Evolutionary conservation across 1,140 invertebrate species (phyloP).

Genomic region (Drusus annulatus): DNA sequence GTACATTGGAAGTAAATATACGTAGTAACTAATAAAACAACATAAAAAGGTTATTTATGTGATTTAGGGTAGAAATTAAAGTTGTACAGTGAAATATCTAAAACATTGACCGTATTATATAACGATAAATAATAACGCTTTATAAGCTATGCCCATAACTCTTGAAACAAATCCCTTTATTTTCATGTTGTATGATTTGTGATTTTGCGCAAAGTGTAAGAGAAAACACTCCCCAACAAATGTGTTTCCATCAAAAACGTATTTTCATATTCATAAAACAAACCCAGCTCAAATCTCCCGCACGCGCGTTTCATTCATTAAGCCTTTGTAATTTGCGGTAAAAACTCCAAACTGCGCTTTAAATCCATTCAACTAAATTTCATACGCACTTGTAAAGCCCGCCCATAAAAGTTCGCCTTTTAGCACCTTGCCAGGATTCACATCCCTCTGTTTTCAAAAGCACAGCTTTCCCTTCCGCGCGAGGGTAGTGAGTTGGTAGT

Average conservation of each 20-base stretch:
- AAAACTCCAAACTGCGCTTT: slow-evolving; percentile 33
- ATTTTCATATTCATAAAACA: neutral
- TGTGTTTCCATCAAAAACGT: neutral
- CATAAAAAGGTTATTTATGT: too few species aligned
- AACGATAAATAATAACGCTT: too few species aligned
- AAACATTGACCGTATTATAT: too few species aligned
- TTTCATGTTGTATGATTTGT: too few species aligned
- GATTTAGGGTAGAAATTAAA: too few species aligned
- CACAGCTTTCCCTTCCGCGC: neutral
- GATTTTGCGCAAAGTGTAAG: too few species aligned
- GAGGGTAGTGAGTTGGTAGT: neutral
- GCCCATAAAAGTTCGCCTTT: slow-evolving; percentile 43
- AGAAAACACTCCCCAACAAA: neutral
- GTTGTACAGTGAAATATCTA: too few species aligned
- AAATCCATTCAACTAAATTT: slow-evolving; percentile 42
- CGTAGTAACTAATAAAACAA: too few species aligned
- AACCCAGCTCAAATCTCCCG: neutral
- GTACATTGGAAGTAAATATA: too few species aligned
- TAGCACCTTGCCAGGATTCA: slow-evolving; percentile 17
- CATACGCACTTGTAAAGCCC: slow-evolving; percentile 38
- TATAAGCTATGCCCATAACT: too few species aligned
- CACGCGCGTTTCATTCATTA: slow-evolving; percentile 14
- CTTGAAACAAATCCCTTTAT: too few species aligned
- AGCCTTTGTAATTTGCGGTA: slow-evolving; percentile 32
- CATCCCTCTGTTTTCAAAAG: slow-evolving; percentile 22